Percentiles rank a stretch among this genome's conserved stretches.
These are phyloP conservation scores for Antrozous pallidus DNA, from an alignment of 2,797 vertebrate species.

Conservation along the genomic window DNA sequence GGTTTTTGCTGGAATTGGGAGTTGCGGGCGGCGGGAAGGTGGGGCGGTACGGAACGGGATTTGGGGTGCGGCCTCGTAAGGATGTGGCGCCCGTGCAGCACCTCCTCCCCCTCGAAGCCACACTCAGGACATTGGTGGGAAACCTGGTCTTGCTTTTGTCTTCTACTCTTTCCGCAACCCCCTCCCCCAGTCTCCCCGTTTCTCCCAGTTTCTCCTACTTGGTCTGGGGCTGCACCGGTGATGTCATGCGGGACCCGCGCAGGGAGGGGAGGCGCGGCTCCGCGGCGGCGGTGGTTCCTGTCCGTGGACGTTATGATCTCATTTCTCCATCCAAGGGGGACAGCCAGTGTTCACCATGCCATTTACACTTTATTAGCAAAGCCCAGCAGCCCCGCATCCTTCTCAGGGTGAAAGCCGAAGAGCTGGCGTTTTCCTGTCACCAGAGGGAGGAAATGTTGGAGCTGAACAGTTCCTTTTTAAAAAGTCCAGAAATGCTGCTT, in stretches of 20 bases:
- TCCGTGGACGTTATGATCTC: conserved; percentile 66
- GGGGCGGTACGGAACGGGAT: not conserved
- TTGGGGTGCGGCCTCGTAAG: conserved; percentile 24
- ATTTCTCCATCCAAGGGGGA: conserved; percentile 64
- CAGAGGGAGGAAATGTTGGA: not conserved
- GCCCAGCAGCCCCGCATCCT: not conserved
- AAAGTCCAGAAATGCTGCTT: not conserved
- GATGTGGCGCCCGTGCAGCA: not conserved
- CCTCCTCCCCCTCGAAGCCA: not conserved
- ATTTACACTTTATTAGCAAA: conserved; percentile 11
- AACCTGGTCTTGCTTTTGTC: not conserved
- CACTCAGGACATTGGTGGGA: not conserved
- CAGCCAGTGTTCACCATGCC: conserved; percentile 26
- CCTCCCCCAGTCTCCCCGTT: not conserved
- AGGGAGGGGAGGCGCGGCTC: conserved; percentile 55
- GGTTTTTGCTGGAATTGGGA: not conserved
- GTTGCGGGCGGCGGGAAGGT: not conserved
- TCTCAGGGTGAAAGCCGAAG: not conserved
- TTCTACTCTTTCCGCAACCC: not conserved
- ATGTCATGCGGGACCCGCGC: conserved; percentile 65
- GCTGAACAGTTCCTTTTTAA: not conserved
- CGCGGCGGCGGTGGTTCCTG: conserved; percentile 49
- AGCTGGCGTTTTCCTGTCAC: not conserved
- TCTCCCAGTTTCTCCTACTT: not conserved
- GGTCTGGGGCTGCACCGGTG: conserved; percentile 51